These are phyloP conservation scores for Anguilla pacifica DNA, from an alignment of 2,797 vertebrate species.

Conservation along the genomic window DNA sequence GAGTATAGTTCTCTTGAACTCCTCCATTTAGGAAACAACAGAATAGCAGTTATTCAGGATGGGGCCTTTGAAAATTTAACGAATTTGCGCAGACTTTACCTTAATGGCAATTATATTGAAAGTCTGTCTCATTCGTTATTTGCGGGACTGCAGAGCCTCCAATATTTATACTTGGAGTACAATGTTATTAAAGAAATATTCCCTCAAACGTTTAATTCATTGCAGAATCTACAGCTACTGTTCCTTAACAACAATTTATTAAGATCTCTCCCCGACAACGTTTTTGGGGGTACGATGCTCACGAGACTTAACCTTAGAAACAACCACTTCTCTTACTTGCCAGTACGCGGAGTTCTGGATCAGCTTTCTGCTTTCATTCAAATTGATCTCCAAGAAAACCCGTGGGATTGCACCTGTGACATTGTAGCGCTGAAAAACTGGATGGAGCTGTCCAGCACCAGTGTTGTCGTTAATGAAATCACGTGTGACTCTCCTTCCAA, in stretches of 20 bases:
- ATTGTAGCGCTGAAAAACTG: constrained; percentile 95
- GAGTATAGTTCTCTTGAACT: constrained; percentile 93
- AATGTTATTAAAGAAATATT: constrained; percentile 97
- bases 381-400: constrained; percentile 97
- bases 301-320: constrained; percentile 94
- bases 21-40: constrained; percentile 93
- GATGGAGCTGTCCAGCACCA: constrained; percentile 91
- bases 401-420: constrained; percentile 96
- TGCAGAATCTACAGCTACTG: constrained; percentile 91
- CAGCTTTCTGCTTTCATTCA: constrained; percentile 95
- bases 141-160: constrained; percentile 87
- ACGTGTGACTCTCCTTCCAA: constrained; percentile 92
- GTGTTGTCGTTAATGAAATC: constrained; percentile 93
- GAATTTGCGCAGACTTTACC: constrained; percentile 91
- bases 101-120: constrained; percentile 97
- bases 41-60: constrained; percentile 92
- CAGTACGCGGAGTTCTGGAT: constrained; percentile 89
- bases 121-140: constrained; percentile 89
- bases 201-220: constrained; percentile 85
- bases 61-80: constrained; percentile 94
- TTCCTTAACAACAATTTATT: constrained; percentile 97
- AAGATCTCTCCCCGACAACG: constrained; percentile 85
- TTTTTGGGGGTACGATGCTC: constrained; percentile 90
- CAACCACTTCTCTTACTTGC: constrained; percentile 93
- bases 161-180: constrained; percentile 97